These are phyloP conservation scores for Latheticus oryzae DNA, from an alignment of 2,888 invertebrate species.

Conservation along the genomic window DNA sequence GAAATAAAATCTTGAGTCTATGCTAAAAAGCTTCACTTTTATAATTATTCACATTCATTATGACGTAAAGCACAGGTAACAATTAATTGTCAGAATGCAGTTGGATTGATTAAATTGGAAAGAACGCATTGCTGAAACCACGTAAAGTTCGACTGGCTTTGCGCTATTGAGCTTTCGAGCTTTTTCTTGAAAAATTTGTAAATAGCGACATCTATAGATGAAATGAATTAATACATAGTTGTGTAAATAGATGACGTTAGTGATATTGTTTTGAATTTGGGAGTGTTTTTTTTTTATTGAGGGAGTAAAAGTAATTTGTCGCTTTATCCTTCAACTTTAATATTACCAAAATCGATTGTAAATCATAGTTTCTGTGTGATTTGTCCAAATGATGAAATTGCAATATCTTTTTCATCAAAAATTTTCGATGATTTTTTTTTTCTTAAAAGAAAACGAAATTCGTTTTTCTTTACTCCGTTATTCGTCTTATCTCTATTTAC, in stretches of 20 bases:
- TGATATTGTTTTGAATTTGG: too few relatives aligned
- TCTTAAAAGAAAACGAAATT: not conserved
- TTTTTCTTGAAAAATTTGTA: too few relatives aligned
- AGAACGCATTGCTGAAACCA: conserved; percentile 46
- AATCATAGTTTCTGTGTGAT: too few relatives aligned
- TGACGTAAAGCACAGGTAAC: conserved; percentile 31
- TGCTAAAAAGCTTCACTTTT: not conserved
- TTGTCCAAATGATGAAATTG: too few relatives aligned
- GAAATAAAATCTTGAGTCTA: conserved; percentile 24
- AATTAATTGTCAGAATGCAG: conserved; percentile 44
- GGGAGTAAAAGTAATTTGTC: too few relatives aligned
- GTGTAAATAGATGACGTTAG: too few relatives aligned
- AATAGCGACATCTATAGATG: conserved; percentile 17
- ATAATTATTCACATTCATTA: conserved; percentile 10
- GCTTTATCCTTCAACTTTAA: too few relatives aligned
- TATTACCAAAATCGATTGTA: too few relatives aligned
- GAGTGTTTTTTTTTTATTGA: too few relatives aligned
- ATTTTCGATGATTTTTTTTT: conserved; percentile 26
- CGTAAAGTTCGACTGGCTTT: conserved; percentile 30
- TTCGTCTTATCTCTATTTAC: conserved; percentile 43
- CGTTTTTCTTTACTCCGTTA: not conserved
- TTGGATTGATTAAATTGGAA: conserved; percentile 44
- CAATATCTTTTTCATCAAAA: conserved; percentile 31
- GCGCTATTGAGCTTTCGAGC: conserved; percentile 36
- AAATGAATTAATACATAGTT: too few relatives aligned